phyloP scores from a whole-genome alignment of 1,140 invertebrate species.

The Bombus polaris region DNA sequence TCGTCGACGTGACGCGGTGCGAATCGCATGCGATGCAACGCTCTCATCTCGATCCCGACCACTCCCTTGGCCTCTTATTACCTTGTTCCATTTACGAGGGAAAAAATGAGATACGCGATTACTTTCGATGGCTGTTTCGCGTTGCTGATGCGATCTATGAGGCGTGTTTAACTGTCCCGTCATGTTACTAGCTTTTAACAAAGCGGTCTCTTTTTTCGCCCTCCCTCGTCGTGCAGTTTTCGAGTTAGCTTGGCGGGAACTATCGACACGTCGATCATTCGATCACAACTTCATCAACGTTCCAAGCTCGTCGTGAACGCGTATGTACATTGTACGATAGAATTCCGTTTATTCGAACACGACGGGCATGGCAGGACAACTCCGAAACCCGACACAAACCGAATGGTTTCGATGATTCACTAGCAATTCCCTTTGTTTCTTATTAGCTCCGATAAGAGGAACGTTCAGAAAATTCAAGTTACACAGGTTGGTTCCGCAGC shows the following conservation, averaged over 20 bases:
- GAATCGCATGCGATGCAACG: conserved; percentile 26
- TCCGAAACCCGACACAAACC: background rate
- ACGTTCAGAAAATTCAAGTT: background rate
- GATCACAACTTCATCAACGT: background rate
- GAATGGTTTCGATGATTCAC: background rate
- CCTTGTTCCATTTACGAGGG: conserved; percentile 44
- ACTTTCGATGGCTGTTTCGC: conserved; percentile 41
- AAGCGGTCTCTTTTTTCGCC: too few relatives aligned
- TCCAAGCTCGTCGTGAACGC: background rate
- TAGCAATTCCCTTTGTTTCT: background rate
- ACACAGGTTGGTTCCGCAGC: background rate
- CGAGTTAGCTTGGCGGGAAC: background rate
- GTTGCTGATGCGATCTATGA: conserved; percentile 22
- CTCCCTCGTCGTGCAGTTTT: background rate
- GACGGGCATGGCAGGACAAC: too few relatives aligned
- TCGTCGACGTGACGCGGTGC: background rate
- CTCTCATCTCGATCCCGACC: conserved; percentile 25
- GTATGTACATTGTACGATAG: background rate
- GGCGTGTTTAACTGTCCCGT: background rate
- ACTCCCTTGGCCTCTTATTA: conserved; percentile 46
- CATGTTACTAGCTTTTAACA: conserved; percentile 10
- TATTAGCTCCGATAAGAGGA: background rate
- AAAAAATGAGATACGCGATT: conserved; percentile 40
- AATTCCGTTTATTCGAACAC: background rate
- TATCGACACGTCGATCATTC: background rate